phyloP scores from a whole-genome alignment of 2,888 invertebrate genomes.

The Eulithis testata region DNA sequence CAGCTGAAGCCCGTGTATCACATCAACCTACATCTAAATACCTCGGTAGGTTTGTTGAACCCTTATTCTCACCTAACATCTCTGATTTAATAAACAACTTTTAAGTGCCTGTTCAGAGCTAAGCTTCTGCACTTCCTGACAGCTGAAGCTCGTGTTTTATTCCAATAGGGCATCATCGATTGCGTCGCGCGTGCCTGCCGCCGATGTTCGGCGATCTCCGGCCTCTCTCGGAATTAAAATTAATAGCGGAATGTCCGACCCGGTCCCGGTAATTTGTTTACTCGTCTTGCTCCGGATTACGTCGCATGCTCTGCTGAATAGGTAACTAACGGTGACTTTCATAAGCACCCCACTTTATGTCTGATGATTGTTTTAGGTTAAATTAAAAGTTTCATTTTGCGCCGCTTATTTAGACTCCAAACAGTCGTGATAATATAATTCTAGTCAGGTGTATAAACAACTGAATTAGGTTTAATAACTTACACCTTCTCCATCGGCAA shows the following conservation, averaged over 20 bases:
- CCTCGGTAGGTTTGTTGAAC: not conserved
- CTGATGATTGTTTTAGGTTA: slow-evolving; percentile 38
- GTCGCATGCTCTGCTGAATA: slow-evolving; percentile 78
- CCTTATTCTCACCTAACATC: not conserved
- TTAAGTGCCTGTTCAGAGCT: not conserved
- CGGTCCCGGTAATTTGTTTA: slow-evolving; percentile 80
- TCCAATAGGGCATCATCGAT: slow-evolving; percentile 34
- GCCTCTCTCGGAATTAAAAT: slow-evolving; percentile 80
- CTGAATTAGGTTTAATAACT: too few relatives aligned
- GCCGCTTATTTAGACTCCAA: too few relatives aligned
- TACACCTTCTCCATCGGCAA: too few relatives aligned
- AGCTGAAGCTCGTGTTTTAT: slow-evolving; percentile 20
- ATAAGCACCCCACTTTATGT: slow-evolving; percentile 40
- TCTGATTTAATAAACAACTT: not conserved
- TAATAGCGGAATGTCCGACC: slow-evolving; percentile 76
- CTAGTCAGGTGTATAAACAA: too few relatives aligned
- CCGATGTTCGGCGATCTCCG: slow-evolving; percentile 77
- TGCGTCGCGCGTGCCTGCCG: slow-evolving; percentile 70
- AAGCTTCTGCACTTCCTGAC: slow-evolving; percentile 18
- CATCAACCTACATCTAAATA: too few relatives aligned
- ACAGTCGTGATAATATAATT: too few relatives aligned
- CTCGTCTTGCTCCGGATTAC: slow-evolving; percentile 80
- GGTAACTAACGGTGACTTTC: slow-evolving; percentile 76
- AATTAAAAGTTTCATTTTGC: not conserved
- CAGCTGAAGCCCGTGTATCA: too few relatives aligned